A percentile compares a stretch with the other conserved stretches of the same genome.
phyloP scores from a whole-genome alignment of 2,888 invertebrate genomes.

The Mesoligia furuncula region DNA sequence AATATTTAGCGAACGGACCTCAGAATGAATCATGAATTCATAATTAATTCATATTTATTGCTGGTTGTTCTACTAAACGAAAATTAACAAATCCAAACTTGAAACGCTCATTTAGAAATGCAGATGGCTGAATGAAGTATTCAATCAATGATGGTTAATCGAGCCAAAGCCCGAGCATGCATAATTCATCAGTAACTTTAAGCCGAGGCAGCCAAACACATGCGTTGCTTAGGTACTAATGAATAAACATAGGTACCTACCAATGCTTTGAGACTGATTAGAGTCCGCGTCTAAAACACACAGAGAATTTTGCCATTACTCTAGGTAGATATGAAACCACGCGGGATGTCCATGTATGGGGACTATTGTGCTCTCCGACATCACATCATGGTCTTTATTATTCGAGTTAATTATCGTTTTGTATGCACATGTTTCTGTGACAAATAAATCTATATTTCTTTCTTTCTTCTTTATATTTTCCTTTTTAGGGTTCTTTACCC shows the following conservation, averaged over 20 bases:
- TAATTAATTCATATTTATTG: neutral
- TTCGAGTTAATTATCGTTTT: too few species aligned
- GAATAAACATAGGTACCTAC: conserved; percentile 60
- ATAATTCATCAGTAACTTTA: conserved; percentile 62
- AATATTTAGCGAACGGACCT: neutral
- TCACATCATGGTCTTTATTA: neutral
- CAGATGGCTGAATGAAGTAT: conserved; percentile 18
- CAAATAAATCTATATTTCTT: too few species aligned
- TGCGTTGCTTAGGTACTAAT: conserved; percentile 49
- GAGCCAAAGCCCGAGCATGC: conserved; percentile 40
- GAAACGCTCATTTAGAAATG: conserved; percentile 5
- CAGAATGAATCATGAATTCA: neutral
- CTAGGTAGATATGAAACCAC: too few species aligned
- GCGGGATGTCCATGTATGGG: too few species aligned
- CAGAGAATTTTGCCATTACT: conserved; percentile 4
- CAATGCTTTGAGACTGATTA: conserved; percentile 54
- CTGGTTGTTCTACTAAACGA: too few species aligned
- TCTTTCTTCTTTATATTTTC: too few species aligned
- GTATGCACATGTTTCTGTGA: too few species aligned
- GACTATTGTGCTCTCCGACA: neutral
- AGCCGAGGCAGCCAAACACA: conserved; percentile 40
- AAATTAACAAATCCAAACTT: neutral
- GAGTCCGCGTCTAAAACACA: conserved; percentile 15
- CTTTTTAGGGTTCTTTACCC: too few species aligned
- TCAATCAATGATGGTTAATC: conserved; percentile 40